These are phyloP conservation scores for Beroe ovata DNA, from an alignment of 37 sponge, comb jelly and placozoan genomes.

Conservation along the genomic window DNA sequence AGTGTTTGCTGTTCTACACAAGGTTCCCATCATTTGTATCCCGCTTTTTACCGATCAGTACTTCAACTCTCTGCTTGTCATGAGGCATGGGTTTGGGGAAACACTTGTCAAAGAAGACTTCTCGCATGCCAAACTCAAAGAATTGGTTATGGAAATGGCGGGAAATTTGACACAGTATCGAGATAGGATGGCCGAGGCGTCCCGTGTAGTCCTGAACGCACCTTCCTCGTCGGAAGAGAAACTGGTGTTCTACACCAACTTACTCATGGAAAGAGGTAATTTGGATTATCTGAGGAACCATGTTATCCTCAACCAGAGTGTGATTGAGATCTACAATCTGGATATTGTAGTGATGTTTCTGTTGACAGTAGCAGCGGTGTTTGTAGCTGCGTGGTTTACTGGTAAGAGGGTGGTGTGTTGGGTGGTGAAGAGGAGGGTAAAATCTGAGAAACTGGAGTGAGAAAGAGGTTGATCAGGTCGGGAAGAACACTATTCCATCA, in stretches of 20 bases:
- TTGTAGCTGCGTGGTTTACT: too few relatives aligned
- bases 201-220: background rate
- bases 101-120: background rate
- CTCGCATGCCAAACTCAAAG: background rate
- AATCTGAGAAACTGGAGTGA: too few relatives aligned
- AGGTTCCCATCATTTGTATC: background rate
- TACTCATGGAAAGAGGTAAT: background rate
- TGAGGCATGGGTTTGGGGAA: background rate
- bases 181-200: background rate
- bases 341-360: constrained; percentile 10
- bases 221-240: background rate
- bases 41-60: constrained; percentile 31
- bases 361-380: too few relatives aligned
- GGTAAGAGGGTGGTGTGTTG: too few relatives aligned
- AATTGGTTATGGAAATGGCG: background rate
- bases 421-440: too few relatives aligned
- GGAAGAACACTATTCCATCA: too few relatives aligned
- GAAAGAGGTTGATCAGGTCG: too few relatives aligned
- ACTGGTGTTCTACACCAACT: constrained; percentile 17
- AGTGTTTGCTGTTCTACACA: background rate
- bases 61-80: background rate
- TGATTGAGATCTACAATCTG: constrained; percentile 2
- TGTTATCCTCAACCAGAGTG: constrained; percentile 1
- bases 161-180: background rate
- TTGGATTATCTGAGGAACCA: background rate